Conservation (phyloP, 2,888 invertebrate genomes). For the Plemyria rubiginata region DNA sequence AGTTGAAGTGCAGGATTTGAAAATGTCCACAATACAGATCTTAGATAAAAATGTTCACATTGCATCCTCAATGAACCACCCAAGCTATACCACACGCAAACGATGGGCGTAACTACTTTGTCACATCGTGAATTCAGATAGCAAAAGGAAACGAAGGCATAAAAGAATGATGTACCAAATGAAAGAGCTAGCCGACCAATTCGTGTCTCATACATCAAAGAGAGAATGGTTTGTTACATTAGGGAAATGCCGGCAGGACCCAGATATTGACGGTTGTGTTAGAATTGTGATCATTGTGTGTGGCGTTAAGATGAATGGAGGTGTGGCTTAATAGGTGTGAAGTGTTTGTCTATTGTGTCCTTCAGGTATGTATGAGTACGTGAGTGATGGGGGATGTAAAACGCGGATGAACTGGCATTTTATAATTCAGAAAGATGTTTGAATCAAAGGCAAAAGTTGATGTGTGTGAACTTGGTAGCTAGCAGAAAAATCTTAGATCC, state of each 20-base stretch:
- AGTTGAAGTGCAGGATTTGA: background rate
- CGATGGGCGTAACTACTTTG: conserved; percentile 78
- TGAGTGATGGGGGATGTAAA: conserved; percentile 49
- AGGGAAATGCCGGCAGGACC: conserved; percentile 54
- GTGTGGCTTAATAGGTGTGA: conserved; percentile 82
- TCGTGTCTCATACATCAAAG: conserved; percentile 81
- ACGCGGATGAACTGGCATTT: conserved; percentile 12
- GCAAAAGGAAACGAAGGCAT: conserved; percentile 57
- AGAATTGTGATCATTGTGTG: conserved; percentile 67
- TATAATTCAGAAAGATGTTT: conserved; percentile 8
- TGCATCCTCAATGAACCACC: conserved; percentile 60
- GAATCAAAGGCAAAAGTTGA: conserved; percentile 14
- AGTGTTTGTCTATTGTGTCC: conserved; percentile 74
- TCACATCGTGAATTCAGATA: conserved; percentile 71
- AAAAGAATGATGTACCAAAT: conserved; percentile 50
- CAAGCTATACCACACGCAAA: conserved; percentile 74
- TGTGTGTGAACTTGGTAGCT: background rate
- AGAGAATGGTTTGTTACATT: conserved; percentile 57
- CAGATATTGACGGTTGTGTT: conserved; percentile 77
- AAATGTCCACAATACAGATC: conserved; percentile 3
- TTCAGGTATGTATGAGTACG: conserved; percentile 67
- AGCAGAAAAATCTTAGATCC: too few relatives aligned
- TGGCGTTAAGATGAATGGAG: conserved; percentile 80
- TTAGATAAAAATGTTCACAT: conserved; percentile 19
- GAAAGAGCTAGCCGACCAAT: conserved; percentile 77